Evolutionary conservation across 2,797 vertebrate genomes (phyloP), one percentile per base, ranked within the genome.

Genomic region (Sciurus carolinensis): DNA sequence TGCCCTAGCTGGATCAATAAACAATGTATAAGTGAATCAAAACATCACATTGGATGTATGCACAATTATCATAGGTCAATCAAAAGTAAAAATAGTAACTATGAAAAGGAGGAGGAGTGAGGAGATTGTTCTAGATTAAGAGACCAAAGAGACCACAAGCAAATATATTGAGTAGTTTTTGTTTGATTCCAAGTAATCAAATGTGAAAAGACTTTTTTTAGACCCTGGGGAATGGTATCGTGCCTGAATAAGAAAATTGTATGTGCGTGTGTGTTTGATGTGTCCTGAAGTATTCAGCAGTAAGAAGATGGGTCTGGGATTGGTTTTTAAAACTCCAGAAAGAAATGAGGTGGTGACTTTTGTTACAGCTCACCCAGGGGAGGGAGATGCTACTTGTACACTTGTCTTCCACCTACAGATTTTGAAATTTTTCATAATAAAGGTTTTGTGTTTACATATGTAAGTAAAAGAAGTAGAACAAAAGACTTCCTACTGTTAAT

Each of bases 381-480:
- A 50, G 50, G 26, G 67, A 6, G 11, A 84, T 71, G 67, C 33
- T 67, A 7, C 22, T 22, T 84, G 57, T 72, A 64, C 52, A 50
- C 39, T 26, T 92, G 69, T 36, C 39, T 26, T 92, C 73, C 28
- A 57, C 2, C 7, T 47, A 66, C 36, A 88, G 39, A 77, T 12
- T 87, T 91, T 47, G 24, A 62, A 91, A 50, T 50, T 36, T 73
- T 75, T 85, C 75, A 81, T 33, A 91, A 79, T 75, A 52, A 69
- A 36, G 36, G 62, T 36, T 52, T n/a, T 84, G 62, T 72, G 30
- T 94, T 94, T 77, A 54, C 24, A 50, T 76, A 82, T 77, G 52
- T 93, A 93, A 80, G n/a, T 87, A 17, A 93, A 96, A 87, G 76
- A 87, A 82, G 47, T 44, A 30, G 28, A 30, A 64, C 28, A 13